These are phyloP conservation scores for Caenorhabditis zanzibari DNA, from an alignment of 2,888 invertebrate genomes.

Conservation along the genomic window DNA sequence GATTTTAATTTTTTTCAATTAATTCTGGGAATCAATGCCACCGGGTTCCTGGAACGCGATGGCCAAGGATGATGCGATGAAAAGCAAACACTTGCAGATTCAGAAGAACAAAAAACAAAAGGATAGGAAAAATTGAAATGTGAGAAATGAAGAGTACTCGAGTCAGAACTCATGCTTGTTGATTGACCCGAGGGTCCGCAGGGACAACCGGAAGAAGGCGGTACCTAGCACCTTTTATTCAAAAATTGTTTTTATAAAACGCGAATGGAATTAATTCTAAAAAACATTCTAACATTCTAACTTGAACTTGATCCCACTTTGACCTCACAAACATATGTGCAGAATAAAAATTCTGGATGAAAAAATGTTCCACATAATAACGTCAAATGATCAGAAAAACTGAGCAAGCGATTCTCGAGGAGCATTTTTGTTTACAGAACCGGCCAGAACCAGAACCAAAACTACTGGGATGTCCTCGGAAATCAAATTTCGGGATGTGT, in stretches of 20 bases:
- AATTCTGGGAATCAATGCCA: background rate
- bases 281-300: too few species aligned
- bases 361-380: conserved; percentile 4
- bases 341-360: background rate
- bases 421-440: conserved; percentile 45
- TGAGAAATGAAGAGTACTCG: conserved; percentile 46
- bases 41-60: conserved; percentile 28
- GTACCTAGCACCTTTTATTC: conserved; percentile 28
- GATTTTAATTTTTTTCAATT: conserved; percentile 31
- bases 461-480: conserved; percentile 26
- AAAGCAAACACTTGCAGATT: conserved; percentile 52
- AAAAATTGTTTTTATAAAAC: conserved; percentile 5
- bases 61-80: conserved; percentile 53
- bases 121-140: conserved; percentile 21
- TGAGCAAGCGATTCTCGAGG: background rate
- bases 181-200: conserved; percentile 13
- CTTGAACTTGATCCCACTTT: too few species aligned
- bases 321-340: background rate
- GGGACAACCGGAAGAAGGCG: conserved; percentile 6
- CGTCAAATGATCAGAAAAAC: conserved; percentile 12
- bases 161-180: conserved; percentile 34
- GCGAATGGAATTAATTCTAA: background rate
- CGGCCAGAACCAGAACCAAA: conserved; percentile 22
- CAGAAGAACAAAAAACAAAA: background rate
- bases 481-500: conserved; percentile 33